Evolutionary conservation across 2,888 invertebrate genomes (phyloP).

Genomic region (Allophyes oxyacanthae): DNA sequence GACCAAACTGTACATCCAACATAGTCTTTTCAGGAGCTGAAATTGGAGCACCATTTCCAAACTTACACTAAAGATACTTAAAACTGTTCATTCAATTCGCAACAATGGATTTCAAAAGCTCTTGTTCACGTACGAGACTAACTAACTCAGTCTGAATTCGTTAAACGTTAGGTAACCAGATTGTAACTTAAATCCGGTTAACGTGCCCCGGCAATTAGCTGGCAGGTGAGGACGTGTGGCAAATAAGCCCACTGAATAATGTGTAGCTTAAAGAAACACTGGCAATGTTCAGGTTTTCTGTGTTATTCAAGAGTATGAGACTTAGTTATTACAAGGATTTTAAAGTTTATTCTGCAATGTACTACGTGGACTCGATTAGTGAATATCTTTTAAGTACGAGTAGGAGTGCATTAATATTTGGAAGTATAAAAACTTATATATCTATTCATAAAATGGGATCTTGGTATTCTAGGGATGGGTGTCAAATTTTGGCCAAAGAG

Average conservation of each 20-base stretch:
- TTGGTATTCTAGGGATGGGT: too few species aligned
- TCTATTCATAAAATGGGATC: too few species aligned
- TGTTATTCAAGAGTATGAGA: conserved; percentile 11
- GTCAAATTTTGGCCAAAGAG: too few species aligned
- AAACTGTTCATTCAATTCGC: conserved; percentile 52
- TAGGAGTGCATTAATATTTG: too few species aligned
- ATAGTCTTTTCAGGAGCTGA: conserved; percentile 2
- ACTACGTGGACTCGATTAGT: neutral
- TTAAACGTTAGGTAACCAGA: conserved; percentile 82
- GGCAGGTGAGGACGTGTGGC: conserved; percentile 75
- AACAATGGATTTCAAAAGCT: conserved; percentile 57
- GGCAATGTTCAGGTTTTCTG: conserved; percentile 6
- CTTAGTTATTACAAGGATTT: conserved; percentile 20
- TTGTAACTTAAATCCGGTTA: conserved; percentile 84
- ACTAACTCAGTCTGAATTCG: conserved; percentile 80
- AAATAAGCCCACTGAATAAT: conserved; percentile 63
- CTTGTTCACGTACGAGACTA: conserved; percentile 69
- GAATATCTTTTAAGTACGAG: too few species aligned
- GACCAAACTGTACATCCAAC: too few species aligned
- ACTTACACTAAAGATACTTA: conserved; percentile 40
- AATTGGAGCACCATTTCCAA: conserved; percentile 21
- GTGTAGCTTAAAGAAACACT: conserved; percentile 38
- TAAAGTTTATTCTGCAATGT: neutral
- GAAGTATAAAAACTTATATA: too few species aligned
- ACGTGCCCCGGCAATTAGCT: conserved; percentile 77